Evolutionary conservation across 2,888 invertebrate species (phyloP).

Genomic region (Lomographa bimaculata): DNA sequence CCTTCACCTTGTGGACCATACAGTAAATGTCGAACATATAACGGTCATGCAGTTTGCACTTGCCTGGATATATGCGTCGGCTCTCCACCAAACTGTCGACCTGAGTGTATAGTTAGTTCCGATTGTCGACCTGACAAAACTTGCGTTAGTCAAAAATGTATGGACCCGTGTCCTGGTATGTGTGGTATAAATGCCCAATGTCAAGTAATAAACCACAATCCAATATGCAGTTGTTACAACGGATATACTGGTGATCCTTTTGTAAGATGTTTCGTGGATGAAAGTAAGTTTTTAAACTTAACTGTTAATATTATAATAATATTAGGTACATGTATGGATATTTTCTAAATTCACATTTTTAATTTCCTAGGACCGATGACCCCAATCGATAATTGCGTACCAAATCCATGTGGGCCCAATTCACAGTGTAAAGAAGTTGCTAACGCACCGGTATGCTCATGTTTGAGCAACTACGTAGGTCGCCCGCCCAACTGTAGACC

Average conservation of each 20-base stretch:
- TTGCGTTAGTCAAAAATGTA: constrained; percentile 90
- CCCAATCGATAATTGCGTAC: constrained; percentile 85
- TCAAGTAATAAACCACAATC: constrained; percentile 91
- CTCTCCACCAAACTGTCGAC: constrained; percentile 89
- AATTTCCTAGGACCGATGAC: constrained; percentile 49
- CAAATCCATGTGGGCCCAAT: constrained; percentile 91
- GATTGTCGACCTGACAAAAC: constrained; percentile 90
- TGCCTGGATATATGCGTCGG: constrained; percentile 89
- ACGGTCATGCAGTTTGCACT: constrained; percentile 90
- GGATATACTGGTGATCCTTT: constrained; percentile 91
- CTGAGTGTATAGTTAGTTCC: constrained; percentile 90
- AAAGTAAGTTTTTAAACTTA: constrained; percentile 81
- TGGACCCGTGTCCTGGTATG: constrained; percentile 89
- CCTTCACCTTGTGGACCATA: constrained; percentile 92
- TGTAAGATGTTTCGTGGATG: constrained; percentile 85
- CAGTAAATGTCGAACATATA: constrained; percentile 88
- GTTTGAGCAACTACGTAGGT: constrained; percentile 88
- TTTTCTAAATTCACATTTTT: too few species aligned
- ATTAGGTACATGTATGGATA: too few species aligned
- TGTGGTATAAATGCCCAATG: constrained; percentile 91
- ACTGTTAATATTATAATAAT: constrained; percentile 6
- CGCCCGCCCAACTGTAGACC: constrained; percentile 91
- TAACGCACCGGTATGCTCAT: constrained; percentile 89
- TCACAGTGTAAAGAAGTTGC: constrained; percentile 88
- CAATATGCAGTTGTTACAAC: constrained; percentile 88